Percentiles rank a stretch among this genome's conserved stretches.
Conservation (phyloP, 1,140 invertebrate genomes). For the Nymphalis io region DNA sequence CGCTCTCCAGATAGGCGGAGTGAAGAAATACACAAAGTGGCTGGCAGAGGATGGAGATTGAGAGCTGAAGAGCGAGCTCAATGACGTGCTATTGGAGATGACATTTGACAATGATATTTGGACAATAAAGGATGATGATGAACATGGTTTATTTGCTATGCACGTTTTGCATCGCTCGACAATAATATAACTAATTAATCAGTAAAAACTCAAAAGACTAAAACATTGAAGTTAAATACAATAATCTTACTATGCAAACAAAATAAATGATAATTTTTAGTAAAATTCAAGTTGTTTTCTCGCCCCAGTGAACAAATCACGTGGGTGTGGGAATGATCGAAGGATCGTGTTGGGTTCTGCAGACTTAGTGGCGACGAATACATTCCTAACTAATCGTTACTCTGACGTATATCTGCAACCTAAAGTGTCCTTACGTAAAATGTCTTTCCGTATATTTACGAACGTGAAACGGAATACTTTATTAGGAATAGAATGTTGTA, state of each 20-base stretch:
- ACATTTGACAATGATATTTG: too few relatives aligned
- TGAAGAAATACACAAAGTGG: too few relatives aligned
- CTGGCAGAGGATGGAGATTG: too few relatives aligned
- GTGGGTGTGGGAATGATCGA: constrained; percentile 35
- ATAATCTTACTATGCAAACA: background rate
- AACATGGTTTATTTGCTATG: background rate
- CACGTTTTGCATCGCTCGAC: background rate
- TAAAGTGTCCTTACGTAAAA: constrained; percentile 22
- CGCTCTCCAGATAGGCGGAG: too few relatives aligned
- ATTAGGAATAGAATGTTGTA: background rate
- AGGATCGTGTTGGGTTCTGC: constrained; percentile 25
- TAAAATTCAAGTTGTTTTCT: constrained; percentile 21
- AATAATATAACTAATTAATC: background rate
- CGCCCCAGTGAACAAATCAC: constrained; percentile 7
- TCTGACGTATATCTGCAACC: constrained; percentile 19
- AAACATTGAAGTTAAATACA: background rate
- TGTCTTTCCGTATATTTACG: constrained; percentile 1
- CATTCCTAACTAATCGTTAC: constrained; percentile 9
- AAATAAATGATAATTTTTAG: constrained; percentile 16
- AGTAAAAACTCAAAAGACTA: background rate
- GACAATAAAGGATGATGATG: too few relatives aligned
- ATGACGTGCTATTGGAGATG: too few relatives aligned
- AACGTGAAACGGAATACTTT: background rate
- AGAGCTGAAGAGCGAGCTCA: too few relatives aligned
- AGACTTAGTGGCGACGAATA: constrained; percentile 36